Evolutionary conservation across 1,140 invertebrate species (phyloP).

Genomic region (Cyclina sinensis): DNA sequence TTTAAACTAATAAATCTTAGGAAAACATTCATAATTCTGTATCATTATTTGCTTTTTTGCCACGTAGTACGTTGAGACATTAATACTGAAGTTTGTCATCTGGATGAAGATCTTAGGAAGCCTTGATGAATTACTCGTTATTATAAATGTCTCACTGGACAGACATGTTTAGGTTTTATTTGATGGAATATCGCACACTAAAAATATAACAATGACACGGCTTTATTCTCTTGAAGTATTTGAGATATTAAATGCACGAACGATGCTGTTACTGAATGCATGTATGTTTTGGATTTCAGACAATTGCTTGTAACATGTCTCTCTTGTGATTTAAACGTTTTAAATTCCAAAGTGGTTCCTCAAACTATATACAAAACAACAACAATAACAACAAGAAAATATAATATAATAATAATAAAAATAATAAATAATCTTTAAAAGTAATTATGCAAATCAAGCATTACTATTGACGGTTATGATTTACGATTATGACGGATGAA

Average conservation of each 20-base stretch:
- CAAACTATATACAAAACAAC: too few relatives aligned
- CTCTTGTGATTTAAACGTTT: too few relatives aligned
- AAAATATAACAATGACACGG: neutral
- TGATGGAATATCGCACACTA: neutral
- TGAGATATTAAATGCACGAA: too few relatives aligned
- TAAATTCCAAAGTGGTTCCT: too few relatives aligned
- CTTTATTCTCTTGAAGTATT: neutral
- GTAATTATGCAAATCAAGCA: too few relatives aligned
- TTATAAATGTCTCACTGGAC: constrained; percentile 24
- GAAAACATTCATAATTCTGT: constrained; percentile 48
- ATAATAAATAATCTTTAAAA: too few relatives aligned
- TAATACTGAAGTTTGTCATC: constrained; percentile 49
- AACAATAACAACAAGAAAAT: too few relatives aligned
- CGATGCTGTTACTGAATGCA: neutral
- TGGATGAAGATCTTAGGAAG: neutral
- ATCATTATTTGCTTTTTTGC: constrained; percentile 37
- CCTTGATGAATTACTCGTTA: constrained; percentile 18
- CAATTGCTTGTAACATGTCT: too few relatives aligned
- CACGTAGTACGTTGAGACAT: neutral
- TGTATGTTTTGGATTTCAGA: too few relatives aligned
- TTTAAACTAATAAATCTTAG: constrained; percentile 19
- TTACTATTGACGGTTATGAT: too few relatives aligned
- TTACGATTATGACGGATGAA: too few relatives aligned
- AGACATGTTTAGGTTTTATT: constrained; percentile 17
- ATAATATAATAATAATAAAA: too few relatives aligned